phyloP scores from a whole-genome alignment of 2,888 invertebrate species.

The Drosophila buzzatii region DNA sequence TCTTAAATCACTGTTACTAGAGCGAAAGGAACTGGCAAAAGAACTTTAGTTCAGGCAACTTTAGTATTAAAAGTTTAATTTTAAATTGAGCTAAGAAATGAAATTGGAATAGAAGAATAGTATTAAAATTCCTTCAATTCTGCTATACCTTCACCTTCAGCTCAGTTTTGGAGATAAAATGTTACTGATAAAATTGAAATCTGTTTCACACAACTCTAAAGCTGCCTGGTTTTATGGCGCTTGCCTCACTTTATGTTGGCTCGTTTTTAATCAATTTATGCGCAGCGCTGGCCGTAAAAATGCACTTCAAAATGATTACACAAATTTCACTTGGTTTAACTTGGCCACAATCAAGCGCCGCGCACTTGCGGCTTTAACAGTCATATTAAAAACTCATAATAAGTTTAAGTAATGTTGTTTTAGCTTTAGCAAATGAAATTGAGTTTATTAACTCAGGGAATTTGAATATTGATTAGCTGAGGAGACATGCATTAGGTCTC shows the following conservation, averaged over 20 bases:
- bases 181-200: background rate
- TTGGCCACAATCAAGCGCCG: background rate
- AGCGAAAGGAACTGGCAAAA: background rate
- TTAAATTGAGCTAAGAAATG: too few species aligned
- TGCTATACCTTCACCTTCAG: background rate
- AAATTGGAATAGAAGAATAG: too few species aligned
- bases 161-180: background rate
- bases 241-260: constrained; percentile 4
- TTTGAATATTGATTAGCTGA: constrained; percentile 24
- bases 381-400: constrained; percentile 13
- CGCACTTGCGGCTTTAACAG: constrained; percentile 7
- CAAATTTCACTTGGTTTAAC: constrained; percentile 1
- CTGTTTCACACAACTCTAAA: background rate
- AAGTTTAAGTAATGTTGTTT: background rate
- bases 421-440: background rate
- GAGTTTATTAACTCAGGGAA: constrained; percentile 1
- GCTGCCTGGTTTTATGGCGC: background rate
- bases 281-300: background rate
- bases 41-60: background rate
- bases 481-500: background rate
- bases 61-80: too few species aligned
- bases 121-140: too few species aligned
- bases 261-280: constrained; percentile 6
- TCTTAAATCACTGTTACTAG: background rate
- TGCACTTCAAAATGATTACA: constrained; percentile 18